Evolutionary conservation across 1,140 invertebrate species (phyloP), one percentile per base, ranked within the genome.

Genomic region (Drosophila ananassae): DNA sequence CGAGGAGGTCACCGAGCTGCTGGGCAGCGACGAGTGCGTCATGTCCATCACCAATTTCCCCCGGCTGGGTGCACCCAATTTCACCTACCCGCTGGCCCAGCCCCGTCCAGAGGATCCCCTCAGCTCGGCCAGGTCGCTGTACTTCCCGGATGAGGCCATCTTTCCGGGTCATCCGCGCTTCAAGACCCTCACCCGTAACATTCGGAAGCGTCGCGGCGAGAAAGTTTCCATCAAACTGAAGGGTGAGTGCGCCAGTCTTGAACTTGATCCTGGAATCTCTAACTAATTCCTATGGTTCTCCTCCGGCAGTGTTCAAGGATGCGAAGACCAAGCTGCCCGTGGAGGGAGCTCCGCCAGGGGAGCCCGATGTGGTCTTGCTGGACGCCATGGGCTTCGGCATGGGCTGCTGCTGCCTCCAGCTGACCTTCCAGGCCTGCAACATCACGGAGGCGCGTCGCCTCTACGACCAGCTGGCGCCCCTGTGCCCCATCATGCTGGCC

Each of bases 311-410:
- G 89, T 99, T 95, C 87, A 96, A 95, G 82, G 99, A 99, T 93
- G 92, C 93, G 69, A 97, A 98, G 72, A 96, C 92, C 93, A 98
- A 94, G 93, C 96, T 94, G 92, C 97, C 93, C 22, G 95, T 98
- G 69, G 96, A 98, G 91, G 95, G 96, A 21, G 95, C 94, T 2
- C 92, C 93, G 22, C 92, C 93, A 13, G 93, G 92, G 44, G 93
- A 94, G 77, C 95, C 96, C 2, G 96, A 98, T 93, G 97, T 98
- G 89, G 95, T 99, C 63, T 98, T 99, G 81, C 96, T 99, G 96
- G 99, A 99, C 92, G 97, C 98, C 1, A 99, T 99, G 98, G 98
- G 98, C 32, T 99, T 99, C 92, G 99, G 99, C 41, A 99, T 99
- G 99, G 99, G 99, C 32, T 98, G 97, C 91, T 99, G 97, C 89